A percentile compares a stretch with the other conserved stretches of the same genome.
Evolutionary conservation across 1,140 invertebrate species (phyloP).

Genomic region (Anadara kagoshimensis): DNA sequence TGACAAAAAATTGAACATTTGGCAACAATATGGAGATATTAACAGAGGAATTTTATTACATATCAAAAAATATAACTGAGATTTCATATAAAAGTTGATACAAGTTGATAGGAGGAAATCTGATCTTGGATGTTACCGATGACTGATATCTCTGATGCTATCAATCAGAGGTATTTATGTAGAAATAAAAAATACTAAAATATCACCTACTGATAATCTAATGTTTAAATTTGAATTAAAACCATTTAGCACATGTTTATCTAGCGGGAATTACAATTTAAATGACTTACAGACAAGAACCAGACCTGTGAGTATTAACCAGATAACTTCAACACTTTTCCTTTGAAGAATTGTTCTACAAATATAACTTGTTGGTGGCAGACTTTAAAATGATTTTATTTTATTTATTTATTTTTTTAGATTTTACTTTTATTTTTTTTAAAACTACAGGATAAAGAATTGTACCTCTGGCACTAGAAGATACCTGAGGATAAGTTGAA

Average conservation of each 20-base stretch:
- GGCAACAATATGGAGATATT: too few relatives aligned
- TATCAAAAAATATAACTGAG: conserved; percentile 9
- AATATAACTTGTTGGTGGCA: too few relatives aligned
- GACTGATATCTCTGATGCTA: background rate
- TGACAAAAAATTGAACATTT: background rate
- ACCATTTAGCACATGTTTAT: conserved; percentile 17
- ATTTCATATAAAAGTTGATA: conserved; percentile 17
- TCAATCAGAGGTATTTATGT: background rate
- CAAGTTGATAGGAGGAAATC: conserved; percentile 4
- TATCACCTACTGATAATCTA: conserved; percentile 5
- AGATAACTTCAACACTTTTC: too few relatives aligned
- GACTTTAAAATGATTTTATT: too few relatives aligned
- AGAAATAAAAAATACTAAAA: background rate
- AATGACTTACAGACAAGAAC: background rate
- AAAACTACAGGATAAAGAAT: too few relatives aligned
- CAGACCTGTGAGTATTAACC: background rate
- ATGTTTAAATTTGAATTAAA: conserved; percentile 17
- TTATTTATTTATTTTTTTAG: too few relatives aligned
- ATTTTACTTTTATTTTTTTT: too few relatives aligned
- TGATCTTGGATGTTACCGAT: background rate
- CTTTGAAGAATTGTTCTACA: too few relatives aligned
- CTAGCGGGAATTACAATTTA: conserved; percentile 3
- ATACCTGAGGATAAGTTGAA: too few relatives aligned
- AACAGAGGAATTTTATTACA: conserved; percentile 6
- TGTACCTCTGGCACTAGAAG: too few relatives aligned